These are phyloP conservation scores for Cephus cinctus DNA, from an alignment of 1,140 invertebrate species.

Conservation along the genomic window DNA sequence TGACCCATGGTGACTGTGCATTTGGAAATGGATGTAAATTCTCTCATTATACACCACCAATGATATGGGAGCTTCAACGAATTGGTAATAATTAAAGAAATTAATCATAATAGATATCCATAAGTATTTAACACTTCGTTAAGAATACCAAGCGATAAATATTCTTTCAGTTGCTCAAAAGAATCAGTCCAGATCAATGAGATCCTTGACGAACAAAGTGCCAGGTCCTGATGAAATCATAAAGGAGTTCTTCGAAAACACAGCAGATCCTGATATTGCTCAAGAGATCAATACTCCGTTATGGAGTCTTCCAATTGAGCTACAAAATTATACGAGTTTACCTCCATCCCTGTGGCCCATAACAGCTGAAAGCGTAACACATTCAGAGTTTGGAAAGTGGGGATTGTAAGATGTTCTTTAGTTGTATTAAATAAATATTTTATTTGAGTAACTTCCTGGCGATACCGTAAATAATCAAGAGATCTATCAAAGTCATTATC, in stretches of 20 bases:
- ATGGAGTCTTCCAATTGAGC: slow-evolving; percentile 57
- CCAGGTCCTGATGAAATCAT: slow-evolving; percentile 33
- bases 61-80: slow-evolving; percentile 58
- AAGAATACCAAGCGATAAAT: not conserved
- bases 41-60: slow-evolving; percentile 62
- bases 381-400: slow-evolving; percentile 58
- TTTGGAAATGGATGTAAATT: slow-evolving; percentile 65
- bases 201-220: no score
- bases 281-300: slow-evolving; percentile 28
- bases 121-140: no score
- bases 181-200: slow-evolving; percentile 11
- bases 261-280: slow-evolving; percentile 11
- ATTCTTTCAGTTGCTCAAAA: slow-evolving; percentile 33
- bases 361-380: slow-evolving; percentile 53
- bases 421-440: slow-evolving; percentile 1
- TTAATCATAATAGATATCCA: no score
- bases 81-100: slow-evolving; percentile 50
- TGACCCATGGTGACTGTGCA: slow-evolving; percentile 58
- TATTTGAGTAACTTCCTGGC: slow-evolving; percentile 10
- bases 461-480: not conserved
- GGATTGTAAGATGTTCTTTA: no score
- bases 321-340: slow-evolving; percentile 55
- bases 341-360: slow-evolving; percentile 63
- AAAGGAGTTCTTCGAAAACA: slow-evolving; percentile 37
- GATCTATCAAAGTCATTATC: no score